Evolutionary conservation across 1,140 invertebrate genomes (phyloP).

Genomic region (Phymorhynchus buccinoides): DNA sequence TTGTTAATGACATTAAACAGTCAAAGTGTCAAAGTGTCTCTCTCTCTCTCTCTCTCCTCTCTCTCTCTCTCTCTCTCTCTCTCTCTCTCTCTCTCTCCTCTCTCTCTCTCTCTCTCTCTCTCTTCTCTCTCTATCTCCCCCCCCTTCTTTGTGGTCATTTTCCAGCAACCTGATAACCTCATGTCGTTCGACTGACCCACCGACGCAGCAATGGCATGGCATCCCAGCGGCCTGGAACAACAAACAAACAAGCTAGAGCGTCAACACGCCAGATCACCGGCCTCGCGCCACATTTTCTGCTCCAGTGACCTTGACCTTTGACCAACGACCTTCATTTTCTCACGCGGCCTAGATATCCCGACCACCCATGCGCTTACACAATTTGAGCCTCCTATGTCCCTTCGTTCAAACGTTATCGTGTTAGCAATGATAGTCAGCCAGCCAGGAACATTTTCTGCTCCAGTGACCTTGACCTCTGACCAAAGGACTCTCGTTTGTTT

Average conservation of each 20-base stretch:
- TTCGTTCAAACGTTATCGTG: too few relatives aligned
- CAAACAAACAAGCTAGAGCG: too few relatives aligned
- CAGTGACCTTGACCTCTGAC: too few relatives aligned
- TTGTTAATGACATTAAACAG: too few relatives aligned
- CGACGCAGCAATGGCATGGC: not conserved
- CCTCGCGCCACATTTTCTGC: too few relatives aligned
- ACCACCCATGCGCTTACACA: not conserved
- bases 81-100: not conserved
- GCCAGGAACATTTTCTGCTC: too few relatives aligned
- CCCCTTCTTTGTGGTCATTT: not conserved
- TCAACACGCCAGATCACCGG: too few relatives aligned
- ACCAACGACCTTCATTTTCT: not conserved
- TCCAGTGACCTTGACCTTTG: not conserved
- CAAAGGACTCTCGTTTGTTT: too few relatives aligned
- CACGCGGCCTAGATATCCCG: not conserved
- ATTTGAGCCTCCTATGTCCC: too few relatives aligned
- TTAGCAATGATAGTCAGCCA: too few relatives aligned
- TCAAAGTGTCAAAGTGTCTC: too few relatives aligned
- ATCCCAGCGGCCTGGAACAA: not conserved
- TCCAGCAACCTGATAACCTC: not conserved
- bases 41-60: too few relatives aligned
- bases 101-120: not conserved
- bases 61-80: not conserved
- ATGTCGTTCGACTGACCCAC: not conserved
- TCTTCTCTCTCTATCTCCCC: not conserved